Evolutionary conservation across 2,113 vertebrate genomes (phyloP), one percentile per base, ranked within the genome.

Genomic region (Odocoileus virginianus): DNA sequence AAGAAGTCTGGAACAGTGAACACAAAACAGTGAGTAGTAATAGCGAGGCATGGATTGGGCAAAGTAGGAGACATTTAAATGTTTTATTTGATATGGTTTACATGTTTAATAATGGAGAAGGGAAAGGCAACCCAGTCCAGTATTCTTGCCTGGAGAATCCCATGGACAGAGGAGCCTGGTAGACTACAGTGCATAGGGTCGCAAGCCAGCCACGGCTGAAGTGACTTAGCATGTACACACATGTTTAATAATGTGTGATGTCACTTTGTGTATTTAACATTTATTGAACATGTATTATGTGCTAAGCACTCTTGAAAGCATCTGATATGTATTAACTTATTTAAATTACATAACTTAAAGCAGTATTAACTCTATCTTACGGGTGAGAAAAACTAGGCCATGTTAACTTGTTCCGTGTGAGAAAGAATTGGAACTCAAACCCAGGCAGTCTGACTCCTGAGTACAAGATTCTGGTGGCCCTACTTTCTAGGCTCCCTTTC

Each of bases 401-500:
- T 7, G 21, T 87, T 76, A 54, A 40, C 33, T 47, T 64, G 74
- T 21, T 71, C 30, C 5, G 6, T 43, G 23, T 45, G 33, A 83
- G 16, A 74, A 30, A 55, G 36, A 64, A 14, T 1, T 82, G 60
- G 67, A n/a, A 17, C 45, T n/a, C 43, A 19, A 6, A 19, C 45
- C n/a, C 27, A 5, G 58, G 33, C 27, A 10, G 64, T 36, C n/a
- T 40, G 54, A 30, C 30, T 23, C 21, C 61, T 25, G 13, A 67
- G 55, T 7, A 12, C 7, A 0, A 0, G 6, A 27, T 50, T 50
- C 33, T 16, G 33, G 40, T 12, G 0, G 33, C 54, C 10, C 57
- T 14, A 1, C 43, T 40, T 40, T 74, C 36, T 2, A 3, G 33
- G 9, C 28, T 21, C 14, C 61, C n/a, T 61, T 89, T 83, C 54